phyloP scores from a whole-genome alignment of 2,113 vertebrate genomes.

The Lamprotornis superbus region DNA sequence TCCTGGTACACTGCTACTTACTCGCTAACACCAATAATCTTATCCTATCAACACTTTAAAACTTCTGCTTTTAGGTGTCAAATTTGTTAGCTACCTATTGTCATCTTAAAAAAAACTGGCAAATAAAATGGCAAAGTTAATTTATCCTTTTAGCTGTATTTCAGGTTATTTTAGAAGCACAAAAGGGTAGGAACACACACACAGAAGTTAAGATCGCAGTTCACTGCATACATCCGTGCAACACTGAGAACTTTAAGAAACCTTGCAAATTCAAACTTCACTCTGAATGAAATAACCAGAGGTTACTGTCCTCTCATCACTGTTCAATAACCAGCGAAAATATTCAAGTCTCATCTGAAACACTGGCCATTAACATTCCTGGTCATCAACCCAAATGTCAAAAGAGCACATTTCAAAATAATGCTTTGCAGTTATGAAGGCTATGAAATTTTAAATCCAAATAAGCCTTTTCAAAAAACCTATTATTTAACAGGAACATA shows the following conservation, averaged over 20 bases:
- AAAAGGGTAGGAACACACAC: neutral
- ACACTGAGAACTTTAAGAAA: neutral
- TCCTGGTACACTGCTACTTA: neutral
- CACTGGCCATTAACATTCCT: neutral
- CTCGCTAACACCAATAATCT: neutral
- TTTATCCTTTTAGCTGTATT: neutral
- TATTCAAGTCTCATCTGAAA: neutral
- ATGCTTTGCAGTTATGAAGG: neutral
- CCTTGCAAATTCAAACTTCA: neutral
- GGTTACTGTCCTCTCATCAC: neutral
- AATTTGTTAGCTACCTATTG: neutral
- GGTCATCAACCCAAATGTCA: neutral
- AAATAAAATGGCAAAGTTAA: neutral
- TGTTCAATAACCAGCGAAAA: neutral
- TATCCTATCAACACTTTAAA: neutral
- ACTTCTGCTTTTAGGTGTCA: neutral
- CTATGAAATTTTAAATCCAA: neutral
- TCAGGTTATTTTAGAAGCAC: neutral
- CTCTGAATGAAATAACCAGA: neutral
- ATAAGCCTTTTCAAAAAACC: neutral
- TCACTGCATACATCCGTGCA: neutral
- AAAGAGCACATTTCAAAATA: neutral
- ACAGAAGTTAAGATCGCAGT: neutral
- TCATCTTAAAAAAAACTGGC: neutral
- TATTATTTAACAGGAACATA: neutral